Conservation (phyloP, 2,113 vertebrate species). For the Onychostoma macrolepis region DNA sequence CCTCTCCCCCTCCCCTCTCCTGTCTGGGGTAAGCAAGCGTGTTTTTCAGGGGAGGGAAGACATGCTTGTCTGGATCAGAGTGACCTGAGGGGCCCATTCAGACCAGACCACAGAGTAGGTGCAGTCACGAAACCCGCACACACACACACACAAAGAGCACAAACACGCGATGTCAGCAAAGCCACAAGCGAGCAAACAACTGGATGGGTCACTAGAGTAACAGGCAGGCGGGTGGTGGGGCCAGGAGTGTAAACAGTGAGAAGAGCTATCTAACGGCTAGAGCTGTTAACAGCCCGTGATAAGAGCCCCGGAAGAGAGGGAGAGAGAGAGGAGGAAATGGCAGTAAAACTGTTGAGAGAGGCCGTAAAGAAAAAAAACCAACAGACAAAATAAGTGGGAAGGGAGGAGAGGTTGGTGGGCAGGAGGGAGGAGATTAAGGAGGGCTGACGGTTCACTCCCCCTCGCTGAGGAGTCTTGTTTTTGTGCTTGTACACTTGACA, state of each 20-base stretch:
- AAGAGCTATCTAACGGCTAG: conserved; percentile 64
- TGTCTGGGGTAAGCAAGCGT: conserved; percentile 11
- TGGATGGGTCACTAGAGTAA: conserved; percentile 49
- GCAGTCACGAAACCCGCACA: conserved; percentile 53
- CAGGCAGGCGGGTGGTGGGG: conserved; percentile 28
- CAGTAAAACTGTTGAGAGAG: conserved; percentile 62
- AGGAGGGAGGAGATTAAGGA: conserved; percentile 13
- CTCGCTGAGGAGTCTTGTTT: conserved; percentile 46
- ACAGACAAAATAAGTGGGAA: conserved; percentile 18
- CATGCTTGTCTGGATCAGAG: conserved; percentile 57
- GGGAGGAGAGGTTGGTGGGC: neutral
- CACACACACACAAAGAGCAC: neutral
- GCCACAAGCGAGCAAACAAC: conserved; percentile 58
- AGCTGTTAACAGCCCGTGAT: conserved; percentile 71
- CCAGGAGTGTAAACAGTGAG: conserved; percentile 64
- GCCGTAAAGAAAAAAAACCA: conserved; percentile 41
- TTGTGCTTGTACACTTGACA: conserved; percentile 76
- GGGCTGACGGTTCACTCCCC: conserved; percentile 34
- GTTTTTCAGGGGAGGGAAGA: conserved; percentile 37
- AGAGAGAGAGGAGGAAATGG: conserved; percentile 60
- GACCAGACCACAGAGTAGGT: conserved; percentile 55
- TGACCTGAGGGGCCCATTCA: conserved; percentile 53
- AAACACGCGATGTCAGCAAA: conserved; percentile 51
- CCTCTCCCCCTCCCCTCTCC: conserved; percentile 3
- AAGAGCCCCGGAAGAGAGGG: conserved; percentile 58